Percentiles rank a stretch among this genome's conserved stretches.
These are phyloP conservation scores for Limanda limanda DNA, from an alignment of 2,113 vertebrate genomes.

Conservation along the genomic window DNA sequence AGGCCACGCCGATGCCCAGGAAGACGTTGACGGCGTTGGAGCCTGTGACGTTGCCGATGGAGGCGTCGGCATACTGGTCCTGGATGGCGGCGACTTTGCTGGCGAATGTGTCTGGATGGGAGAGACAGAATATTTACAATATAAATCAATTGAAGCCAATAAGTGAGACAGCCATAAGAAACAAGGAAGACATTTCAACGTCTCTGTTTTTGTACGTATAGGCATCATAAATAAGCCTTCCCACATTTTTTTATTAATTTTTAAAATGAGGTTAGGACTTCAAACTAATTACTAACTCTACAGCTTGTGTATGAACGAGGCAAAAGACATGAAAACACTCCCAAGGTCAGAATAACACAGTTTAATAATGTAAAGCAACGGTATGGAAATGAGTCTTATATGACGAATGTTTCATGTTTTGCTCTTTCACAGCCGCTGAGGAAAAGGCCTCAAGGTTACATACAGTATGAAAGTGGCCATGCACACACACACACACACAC, in stretches of 20 bases:
- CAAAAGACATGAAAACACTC: background rate
- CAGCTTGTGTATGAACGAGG: background rate
- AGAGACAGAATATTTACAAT: background rate
- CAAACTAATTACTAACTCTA: background rate
- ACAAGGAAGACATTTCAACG: no score
- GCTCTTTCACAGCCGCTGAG: background rate
- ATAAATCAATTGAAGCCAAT: no score
- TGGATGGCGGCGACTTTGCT: constrained; percentile 88
- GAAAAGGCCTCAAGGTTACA: background rate
- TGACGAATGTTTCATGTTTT: constrained; percentile 3
- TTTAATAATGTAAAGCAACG: constrained; percentile 6
- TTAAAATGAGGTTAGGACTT: background rate
- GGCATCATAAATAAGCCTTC: no score
- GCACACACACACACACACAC: no score
- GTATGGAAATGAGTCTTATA: background rate
- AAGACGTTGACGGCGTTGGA: constrained; percentile 89
- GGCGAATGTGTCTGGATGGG: constrained; percentile 83
- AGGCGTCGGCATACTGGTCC: constrained; percentile 88
- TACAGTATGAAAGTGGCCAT: no score
- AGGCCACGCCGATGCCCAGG: constrained; percentile 86
- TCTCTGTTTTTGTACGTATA: no score
- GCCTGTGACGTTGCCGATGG: constrained; percentile 87
- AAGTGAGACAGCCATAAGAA: no score
- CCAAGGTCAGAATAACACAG: background rate
- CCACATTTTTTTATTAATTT: no score